Percentiles rank a stretch among this genome's conserved stretches.
Conservation (phyloP, 2,888 invertebrate species). For the Sminthurinus aureus region DNA sequence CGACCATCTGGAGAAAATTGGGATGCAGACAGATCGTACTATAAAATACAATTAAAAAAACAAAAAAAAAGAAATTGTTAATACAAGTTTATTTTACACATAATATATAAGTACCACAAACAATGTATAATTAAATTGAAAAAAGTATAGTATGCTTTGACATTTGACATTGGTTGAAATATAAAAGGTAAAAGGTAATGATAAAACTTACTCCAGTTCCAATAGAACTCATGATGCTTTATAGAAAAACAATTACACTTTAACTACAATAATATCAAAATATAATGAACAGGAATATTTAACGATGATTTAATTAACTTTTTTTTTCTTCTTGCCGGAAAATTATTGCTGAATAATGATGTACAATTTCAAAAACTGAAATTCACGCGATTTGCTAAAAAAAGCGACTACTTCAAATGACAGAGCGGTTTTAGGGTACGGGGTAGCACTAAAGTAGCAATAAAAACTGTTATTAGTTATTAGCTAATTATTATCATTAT, state of each 20-base stretch:
- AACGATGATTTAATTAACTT: not conserved
- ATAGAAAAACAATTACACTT: not conserved
- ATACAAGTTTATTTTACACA: too few species aligned
- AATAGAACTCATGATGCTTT: conserved; percentile 90
- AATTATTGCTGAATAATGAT: not conserved
- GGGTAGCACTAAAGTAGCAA: too few species aligned
- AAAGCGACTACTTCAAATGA: not conserved
- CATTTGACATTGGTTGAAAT: too few species aligned
- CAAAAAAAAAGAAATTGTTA: conserved; percentile 8
- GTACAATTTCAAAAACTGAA: too few species aligned
- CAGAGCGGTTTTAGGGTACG: too few species aligned
- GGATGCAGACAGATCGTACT: conserved; percentile 99
- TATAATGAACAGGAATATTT: not conserved
- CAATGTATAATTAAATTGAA: too few species aligned
- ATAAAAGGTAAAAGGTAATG: too few species aligned
- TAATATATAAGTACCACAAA: conserved; percentile 7
- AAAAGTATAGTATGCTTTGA: too few species aligned
- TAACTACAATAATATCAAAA: not conserved
- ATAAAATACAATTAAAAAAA: conserved; percentile 62
- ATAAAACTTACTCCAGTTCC: conserved; percentile 86
- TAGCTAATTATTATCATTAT: too few species aligned
- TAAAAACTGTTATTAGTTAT: too few species aligned
- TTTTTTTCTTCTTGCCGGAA: not conserved
- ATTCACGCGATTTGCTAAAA: not conserved
- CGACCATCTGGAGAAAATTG: conserved; percentile 99